These are phyloP conservation scores for Schizaphis graminum DNA, from an alignment of 2,888 invertebrate genomes.

Conservation along the genomic window DNA sequence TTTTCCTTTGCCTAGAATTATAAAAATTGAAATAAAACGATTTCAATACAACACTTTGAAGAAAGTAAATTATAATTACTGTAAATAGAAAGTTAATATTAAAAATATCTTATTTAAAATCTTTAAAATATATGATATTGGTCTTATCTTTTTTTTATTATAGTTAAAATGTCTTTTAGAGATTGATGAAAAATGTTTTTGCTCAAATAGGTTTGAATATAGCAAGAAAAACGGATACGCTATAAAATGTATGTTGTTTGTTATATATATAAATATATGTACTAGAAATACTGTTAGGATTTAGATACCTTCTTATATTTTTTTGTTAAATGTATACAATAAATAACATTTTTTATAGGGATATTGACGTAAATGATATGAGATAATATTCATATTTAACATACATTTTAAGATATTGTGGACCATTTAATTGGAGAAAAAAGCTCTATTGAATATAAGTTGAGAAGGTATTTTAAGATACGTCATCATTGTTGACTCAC, in stretches of 20 bases:
- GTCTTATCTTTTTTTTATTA: not conserved
- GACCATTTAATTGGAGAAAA: not conserved
- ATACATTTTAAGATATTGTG: not conserved
- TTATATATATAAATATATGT: not conserved
- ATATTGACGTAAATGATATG: not conserved
- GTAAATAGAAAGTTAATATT: not conserved
- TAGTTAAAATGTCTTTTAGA: not conserved
- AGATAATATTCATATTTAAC: not conserved
- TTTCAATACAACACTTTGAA: not conserved
- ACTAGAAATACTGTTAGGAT: not conserved
- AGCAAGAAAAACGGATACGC: not conserved
- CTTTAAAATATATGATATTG: not conserved
- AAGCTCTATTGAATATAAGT: not conserved
- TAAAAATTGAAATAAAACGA: not conserved
- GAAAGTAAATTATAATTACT: not conserved
- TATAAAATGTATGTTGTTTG: not conserved
- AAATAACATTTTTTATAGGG: not conserved
- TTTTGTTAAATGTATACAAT: not conserved
- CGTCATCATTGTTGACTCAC: not conserved
- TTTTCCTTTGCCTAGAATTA: not conserved
- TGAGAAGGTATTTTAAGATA: not conserved
- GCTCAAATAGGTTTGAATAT: not conserved
- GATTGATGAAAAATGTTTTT: not conserved
- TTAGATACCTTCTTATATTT: not conserved
- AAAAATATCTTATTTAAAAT: not conserved